Evolutionary conservation across 2,797 vertebrate genomes (phyloP).

Genomic region (Yasuhikotakia modesta): DNA sequence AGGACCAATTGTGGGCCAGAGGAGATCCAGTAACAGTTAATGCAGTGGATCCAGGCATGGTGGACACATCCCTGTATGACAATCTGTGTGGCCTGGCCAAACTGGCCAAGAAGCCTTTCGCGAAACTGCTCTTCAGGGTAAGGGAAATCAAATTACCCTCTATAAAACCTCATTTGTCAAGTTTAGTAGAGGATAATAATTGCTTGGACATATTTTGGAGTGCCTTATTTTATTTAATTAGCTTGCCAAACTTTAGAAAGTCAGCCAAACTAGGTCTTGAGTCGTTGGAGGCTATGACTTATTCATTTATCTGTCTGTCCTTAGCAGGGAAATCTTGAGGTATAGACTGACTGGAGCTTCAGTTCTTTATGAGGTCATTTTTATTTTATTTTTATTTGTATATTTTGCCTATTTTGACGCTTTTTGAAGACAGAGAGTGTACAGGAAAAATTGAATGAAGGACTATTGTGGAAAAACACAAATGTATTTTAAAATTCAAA

Average conservation of each 20-base stretch:
- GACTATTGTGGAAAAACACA: background rate
- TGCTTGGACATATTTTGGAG: conserved; percentile 2
- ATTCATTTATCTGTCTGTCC: conserved; percentile 11
- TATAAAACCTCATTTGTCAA: conserved; percentile 26
- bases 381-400: background rate
- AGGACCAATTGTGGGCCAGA: conserved; percentile 75
- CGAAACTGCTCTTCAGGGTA: conserved; percentile 84
- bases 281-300: conserved; percentile 2
- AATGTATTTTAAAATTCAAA: background rate
- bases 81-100: too few relatives aligned
- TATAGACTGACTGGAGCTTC: background rate
- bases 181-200: conserved; percentile 20
- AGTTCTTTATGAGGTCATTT: background rate
- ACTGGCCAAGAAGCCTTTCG: conserved; percentile 77
- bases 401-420: background rate
- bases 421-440: background rate
- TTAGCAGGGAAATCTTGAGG: conserved; percentile 4
- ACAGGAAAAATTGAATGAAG: background rate
- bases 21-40: conserved; percentile 76
- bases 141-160: background rate
- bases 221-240: conserved; percentile 11
- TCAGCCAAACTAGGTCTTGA: conserved; percentile 1
- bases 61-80: conserved; percentile 86
- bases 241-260: conserved; percentile 21
- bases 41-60: conserved; percentile 91